Evolutionary conservation across 2,888 invertebrate species (phyloP), one percentile per base, ranked within the genome.

Genomic region (Drosophila barbarae): DNA sequence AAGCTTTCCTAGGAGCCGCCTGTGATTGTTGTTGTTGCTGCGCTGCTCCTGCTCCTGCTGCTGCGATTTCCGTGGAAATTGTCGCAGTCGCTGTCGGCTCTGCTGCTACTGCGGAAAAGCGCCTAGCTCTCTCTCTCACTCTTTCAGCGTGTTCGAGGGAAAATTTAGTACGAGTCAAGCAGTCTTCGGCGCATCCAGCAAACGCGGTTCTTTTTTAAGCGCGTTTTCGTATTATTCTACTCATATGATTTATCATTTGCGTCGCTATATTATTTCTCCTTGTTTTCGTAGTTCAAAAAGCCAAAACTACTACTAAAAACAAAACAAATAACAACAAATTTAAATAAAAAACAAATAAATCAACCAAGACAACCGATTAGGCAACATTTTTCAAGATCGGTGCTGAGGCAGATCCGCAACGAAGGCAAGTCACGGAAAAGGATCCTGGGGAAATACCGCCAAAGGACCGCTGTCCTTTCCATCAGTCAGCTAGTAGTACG

Each of bases 161-260:
- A 55, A 56, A 71, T 69, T 88, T 88, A 89, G 89, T 89, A 89
- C 88, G 87, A 89, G 88, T 89, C 87, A 88, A 88, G 87, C 89
- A 87, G 88, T 89, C 89, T 88, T 89, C 87, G 87, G 88, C 88
- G 88, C 87, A 89, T 88, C 86, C 86, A 89, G 89, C 88, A 89
- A 87, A 89, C 89, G 89, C 89, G 89, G 87, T 86, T 87, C 88
- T 89, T 87, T 88, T 87, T 89, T 87, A 88, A 87, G 88, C 89
- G 89, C 89, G 89, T 89, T 89, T 88, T 88, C 61, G 77, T 87
- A 87, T 89, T 89, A 89, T 89, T 89, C 88, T 89, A 89, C 89
- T 89, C 89, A 89, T 88, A 88, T 89, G 88, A 89, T 89, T 89
- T 89, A 88, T 87, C 80, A 87, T 89, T 89, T 89, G 89, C 89